Evolutionary conservation across 2,797 vertebrate genomes (phyloP).

Genomic region (Tauraco hartlaubi): DNA sequence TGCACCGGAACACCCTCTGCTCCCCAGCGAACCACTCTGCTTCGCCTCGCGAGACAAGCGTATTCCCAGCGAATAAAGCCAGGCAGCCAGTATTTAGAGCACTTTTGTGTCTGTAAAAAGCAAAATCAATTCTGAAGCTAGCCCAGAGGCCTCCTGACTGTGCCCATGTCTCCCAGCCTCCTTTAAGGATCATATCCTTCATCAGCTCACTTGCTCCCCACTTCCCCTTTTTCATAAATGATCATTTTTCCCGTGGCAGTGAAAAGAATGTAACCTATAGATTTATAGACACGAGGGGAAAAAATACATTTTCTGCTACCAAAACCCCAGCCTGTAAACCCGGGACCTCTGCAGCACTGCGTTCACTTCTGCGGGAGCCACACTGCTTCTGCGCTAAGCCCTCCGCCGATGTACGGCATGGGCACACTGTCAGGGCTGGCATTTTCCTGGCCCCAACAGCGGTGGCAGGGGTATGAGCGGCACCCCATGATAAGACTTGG

Average conservation of each 20-base stretch:
- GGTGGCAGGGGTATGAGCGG: background rate
- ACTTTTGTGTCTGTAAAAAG: background rate
- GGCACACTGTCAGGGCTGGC: accelerated
- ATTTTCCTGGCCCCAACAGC: background rate
- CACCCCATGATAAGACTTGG: background rate
- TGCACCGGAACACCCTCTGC: background rate
- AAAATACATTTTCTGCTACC: background rate
- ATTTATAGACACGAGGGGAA: background rate
- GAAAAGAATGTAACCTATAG: background rate
- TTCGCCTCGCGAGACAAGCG: accelerated
- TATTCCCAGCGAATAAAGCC: background rate
- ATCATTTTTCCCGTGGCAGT: background rate
- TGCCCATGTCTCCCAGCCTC: background rate
- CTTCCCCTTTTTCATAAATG: background rate
- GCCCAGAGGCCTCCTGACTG: background rate
- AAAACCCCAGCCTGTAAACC: background rate
- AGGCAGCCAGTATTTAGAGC: background rate
- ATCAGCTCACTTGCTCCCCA: background rate
- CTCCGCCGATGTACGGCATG: background rate
- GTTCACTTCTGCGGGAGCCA: background rate
- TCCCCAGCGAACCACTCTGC: accelerated
- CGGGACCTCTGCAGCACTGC: background rate
- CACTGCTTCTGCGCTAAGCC: background rate
- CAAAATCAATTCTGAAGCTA: constrained; percentile 1
- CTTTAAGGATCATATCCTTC: background rate